phyloP scores from a whole-genome alignment of 2,797 vertebrate species.

The Crenichthys baileyi region DNA sequence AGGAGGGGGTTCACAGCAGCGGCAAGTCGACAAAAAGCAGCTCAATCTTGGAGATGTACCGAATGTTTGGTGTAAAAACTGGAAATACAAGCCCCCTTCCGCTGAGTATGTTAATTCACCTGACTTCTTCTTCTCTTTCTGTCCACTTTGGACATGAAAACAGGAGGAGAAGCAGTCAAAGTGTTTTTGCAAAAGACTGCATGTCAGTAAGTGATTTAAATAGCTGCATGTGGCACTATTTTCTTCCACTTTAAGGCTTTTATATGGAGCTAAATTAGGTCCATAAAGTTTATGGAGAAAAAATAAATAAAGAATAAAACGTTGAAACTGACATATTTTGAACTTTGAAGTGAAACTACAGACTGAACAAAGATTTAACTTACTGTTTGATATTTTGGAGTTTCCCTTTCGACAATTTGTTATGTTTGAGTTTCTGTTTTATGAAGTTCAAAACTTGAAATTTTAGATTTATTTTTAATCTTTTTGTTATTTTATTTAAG shows the following conservation, averaged over 20 bases:
- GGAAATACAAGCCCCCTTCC: slow-evolving; percentile 6
- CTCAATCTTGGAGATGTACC: slow-evolving; percentile 34
- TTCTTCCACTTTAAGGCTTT: not conserved
- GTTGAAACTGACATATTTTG: not conserved
- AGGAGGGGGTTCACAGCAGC: slow-evolving; percentile 20
- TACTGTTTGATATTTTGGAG: not conserved
- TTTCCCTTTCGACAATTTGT: not conserved
- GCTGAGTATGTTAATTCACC: slow-evolving; percentile 16
- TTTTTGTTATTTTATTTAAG: not conserved
- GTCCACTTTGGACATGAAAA: not conserved
- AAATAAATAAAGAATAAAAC: not conserved
- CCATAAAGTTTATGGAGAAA: not conserved
- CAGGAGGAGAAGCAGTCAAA: not conserved
- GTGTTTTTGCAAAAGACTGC: not conserved
- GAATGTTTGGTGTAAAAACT: slow-evolving; percentile 24
- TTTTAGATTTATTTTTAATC: not conserved
- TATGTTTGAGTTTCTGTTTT: too few species aligned
- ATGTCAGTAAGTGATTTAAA: slow-evolving; percentile 8
- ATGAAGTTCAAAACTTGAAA: too few species aligned
- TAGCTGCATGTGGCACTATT: slow-evolving; percentile 20
- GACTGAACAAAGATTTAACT: not conserved
- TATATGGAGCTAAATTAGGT: not conserved
- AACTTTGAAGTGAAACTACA: not conserved
- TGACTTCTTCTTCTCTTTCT: not conserved
- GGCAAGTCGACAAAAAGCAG: slow-evolving; percentile 45